Base-by-base conservation (phyloP, 2,888 invertebrate species). In the Aporophyla lueneburgensis region DNA sequence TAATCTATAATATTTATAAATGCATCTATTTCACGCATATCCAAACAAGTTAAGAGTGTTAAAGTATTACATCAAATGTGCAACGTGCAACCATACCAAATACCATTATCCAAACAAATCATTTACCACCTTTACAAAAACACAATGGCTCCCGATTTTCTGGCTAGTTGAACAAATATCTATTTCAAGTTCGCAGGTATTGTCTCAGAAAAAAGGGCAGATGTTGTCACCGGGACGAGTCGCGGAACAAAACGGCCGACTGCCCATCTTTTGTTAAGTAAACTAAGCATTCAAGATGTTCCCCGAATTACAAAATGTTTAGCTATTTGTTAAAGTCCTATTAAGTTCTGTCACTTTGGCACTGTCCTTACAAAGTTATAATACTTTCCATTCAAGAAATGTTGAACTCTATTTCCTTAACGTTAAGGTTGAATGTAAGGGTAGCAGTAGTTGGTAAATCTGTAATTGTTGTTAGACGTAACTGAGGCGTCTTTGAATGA, bases 301-400 rank as follows among this genome's bases (percentile, higher is more conserved):
- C 96, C 89, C 91, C 95, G 96, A 96, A 96, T 96, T 93, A 95
- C 94, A 93, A 95, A 96, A 95, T 95, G 94, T 94, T 96, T 96
- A 95, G 95, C 94, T 95, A 96, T 96, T 96, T 96, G 96, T 96
- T 96, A 96, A 95, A 96, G 91, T 95, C 94, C 95, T 94, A 96
- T 96, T 96, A 96, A 93, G 95, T 93, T 95, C 92, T 95, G 95
- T 95, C 95, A 95, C 94, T 94, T 94, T 91, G 90, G 91, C 91
- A 90, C 91, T 89, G 90, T 89, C 86, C 90, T 89, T 81, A 83
- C 93, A 91, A 94, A 91, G 62, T 89, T 89, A 74, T 71, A 9
- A 5, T 1, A 40, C 21, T 43, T 43, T 68, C 40, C 0, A 49
- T 12, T n/a, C 74, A 85, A 80, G 59, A 53, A n/a, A 91, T 78